These are phyloP conservation scores for Graphium colonna DNA, from an alignment of 2,888 invertebrate genomes.

Conservation along the genomic window DNA sequence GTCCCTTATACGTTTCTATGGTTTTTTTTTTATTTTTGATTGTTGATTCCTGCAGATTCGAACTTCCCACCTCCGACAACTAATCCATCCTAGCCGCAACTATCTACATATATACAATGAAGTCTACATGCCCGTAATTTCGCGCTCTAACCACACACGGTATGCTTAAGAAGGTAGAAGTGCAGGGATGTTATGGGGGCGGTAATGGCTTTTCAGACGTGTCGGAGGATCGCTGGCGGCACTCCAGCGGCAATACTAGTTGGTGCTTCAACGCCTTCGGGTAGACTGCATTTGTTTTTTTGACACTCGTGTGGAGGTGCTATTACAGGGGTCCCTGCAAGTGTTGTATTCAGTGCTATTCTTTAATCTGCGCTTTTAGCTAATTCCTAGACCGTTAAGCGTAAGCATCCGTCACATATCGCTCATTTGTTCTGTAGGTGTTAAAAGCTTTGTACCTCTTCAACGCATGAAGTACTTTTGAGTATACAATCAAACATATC, in stretches of 20 bases:
- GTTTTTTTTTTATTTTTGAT: no score
- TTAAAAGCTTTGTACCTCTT: conserved; percentile 14
- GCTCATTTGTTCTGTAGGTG: conserved; percentile 2
- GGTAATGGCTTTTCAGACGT: conserved; percentile 40
- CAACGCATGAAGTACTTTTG: no score
- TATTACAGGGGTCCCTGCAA: not conserved
- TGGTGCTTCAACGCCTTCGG: conserved; percentile 18
- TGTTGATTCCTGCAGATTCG: no score
- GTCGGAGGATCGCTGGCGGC: conserved; percentile 26
- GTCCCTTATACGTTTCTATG: no score
- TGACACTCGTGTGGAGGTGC: conserved; percentile 15
- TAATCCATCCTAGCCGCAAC: no score
- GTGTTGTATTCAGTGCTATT: not conserved
- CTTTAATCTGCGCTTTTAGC: conserved; percentile 13
- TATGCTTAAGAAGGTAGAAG: not conserved
- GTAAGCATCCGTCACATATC: not conserved
- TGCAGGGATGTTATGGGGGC: conserved; percentile 31
- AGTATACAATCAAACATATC: no score
- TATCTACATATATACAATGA: no score
- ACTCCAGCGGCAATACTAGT: conserved; percentile 35
- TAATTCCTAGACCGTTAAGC: conserved; percentile 3
- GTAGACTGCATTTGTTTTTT: conserved; percentile 23
- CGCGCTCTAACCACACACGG: not conserved
- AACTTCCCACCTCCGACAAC: no score
- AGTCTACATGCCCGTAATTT: not conserved